These are phyloP conservation scores for Drosophila pruinosa DNA, from an alignment of 1,140 invertebrate genomes.

Conservation along the genomic window DNA sequence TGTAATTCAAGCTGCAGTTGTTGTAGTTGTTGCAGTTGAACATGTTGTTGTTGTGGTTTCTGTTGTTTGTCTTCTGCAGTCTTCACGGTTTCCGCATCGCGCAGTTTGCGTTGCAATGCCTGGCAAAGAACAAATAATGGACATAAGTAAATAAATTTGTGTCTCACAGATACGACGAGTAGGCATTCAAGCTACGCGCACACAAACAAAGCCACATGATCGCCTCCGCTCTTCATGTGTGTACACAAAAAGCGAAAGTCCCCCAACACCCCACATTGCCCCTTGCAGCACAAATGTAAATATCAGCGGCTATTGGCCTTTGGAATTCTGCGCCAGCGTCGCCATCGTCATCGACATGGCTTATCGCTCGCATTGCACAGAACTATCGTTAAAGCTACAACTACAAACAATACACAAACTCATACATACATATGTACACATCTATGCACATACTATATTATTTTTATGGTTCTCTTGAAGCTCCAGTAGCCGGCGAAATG, in stretches of 20 bases:
- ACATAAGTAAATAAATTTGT: slow-evolving; percentile 57
- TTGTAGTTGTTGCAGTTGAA: slow-evolving; percentile 3
- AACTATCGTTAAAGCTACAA: slow-evolving; percentile 30
- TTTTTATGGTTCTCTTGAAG: slow-evolving; percentile 21
- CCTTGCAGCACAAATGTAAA: background rate
- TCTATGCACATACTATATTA: background rate
- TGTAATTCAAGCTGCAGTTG: slow-evolving; percentile 13
- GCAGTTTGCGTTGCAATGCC: slow-evolving; percentile 69
- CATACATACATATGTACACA: background rate
- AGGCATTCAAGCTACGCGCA: slow-evolving; percentile 4
- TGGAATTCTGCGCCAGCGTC: slow-evolving; percentile 33
- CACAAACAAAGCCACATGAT: slow-evolving; percentile 46
- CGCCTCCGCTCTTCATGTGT: too few relatives aligned
- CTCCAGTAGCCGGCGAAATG: slow-evolving; percentile 14
- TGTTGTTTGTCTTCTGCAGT: slow-evolving; percentile 19
- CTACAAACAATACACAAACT: too few relatives aligned
- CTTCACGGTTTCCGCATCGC: slow-evolving; percentile 38
- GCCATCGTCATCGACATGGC: slow-evolving; percentile 60
- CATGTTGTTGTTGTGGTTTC: slow-evolving; percentile 1
- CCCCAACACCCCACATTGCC: background rate
- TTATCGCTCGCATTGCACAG: slow-evolving; percentile 70
- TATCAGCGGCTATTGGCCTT: slow-evolving; percentile 73
- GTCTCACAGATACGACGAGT: slow-evolving; percentile 36
- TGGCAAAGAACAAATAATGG: slow-evolving; percentile 48
- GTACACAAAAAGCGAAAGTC: slow-evolving; percentile 64